These are phyloP conservation scores for Mirounga angustirostris DNA, from an alignment of 2,113 vertebrate species.

Conservation along the genomic window DNA sequence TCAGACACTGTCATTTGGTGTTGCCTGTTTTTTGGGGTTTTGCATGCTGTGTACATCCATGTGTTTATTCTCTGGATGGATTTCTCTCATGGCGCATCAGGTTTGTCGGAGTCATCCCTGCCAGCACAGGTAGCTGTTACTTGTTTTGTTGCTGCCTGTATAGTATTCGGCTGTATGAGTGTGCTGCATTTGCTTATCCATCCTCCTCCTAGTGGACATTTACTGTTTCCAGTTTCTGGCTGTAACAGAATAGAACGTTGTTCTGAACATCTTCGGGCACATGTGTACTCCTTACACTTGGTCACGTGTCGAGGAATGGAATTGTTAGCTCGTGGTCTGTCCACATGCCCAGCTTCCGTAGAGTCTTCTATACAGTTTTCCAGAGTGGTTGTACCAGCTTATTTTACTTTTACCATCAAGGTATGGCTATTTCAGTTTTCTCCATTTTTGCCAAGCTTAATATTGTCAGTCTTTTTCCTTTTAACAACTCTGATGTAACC, in stretches of 20 bases:
- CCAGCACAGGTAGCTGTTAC: neutral
- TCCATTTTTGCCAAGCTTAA: neutral
- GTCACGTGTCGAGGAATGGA: neutral
- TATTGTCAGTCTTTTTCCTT: neutral
- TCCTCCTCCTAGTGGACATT: neutral
- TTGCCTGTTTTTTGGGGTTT: neutral
- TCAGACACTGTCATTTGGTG: neutral
- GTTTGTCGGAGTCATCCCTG: neutral
- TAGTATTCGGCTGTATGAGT: neutral
- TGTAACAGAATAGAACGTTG: neutral
- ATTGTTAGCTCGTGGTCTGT: neutral
- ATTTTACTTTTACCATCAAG: neutral
- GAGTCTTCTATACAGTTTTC: neutral
- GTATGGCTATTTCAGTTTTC: neutral
- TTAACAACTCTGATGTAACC: neutral
- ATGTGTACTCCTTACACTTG: too few relatives aligned
- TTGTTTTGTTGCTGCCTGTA: neutral
- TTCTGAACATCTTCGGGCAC: neutral
- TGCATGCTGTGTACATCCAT: neutral
- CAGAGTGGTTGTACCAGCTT: neutral
- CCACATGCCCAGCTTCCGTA: neutral
- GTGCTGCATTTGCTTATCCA: neutral
- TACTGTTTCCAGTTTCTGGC: neutral
- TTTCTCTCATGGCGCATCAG: neutral
- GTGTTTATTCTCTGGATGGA: neutral